A percentile compares a stretch with the other conserved stretches of the same genome.
phyloP scores from a whole-genome alignment of 2,888 invertebrate species.

The Trachelus troglodyta region DNA sequence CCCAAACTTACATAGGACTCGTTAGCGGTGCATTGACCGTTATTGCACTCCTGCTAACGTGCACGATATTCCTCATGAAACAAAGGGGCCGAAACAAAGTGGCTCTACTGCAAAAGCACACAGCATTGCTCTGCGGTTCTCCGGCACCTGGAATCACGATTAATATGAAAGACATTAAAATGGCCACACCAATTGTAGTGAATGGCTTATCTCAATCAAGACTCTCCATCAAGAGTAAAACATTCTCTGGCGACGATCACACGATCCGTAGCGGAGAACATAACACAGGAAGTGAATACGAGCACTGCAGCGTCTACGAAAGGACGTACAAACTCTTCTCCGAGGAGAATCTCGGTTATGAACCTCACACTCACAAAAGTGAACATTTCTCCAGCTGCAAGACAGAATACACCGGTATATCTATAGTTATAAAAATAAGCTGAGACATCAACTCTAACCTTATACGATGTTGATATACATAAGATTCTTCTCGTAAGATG shows the following conservation, averaged over 20 bases:
- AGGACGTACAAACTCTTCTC: conserved; percentile 55
- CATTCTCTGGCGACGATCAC: conserved; percentile 44
- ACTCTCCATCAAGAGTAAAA: conserved; percentile 66
- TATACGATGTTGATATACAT: background rate
- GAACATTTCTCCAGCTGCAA: conserved; percentile 68
- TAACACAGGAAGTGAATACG: conserved; percentile 58
- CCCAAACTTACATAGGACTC: conserved; percentile 68
- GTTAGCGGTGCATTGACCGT: conserved; percentile 77
- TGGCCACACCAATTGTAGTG: conserved; percentile 70
- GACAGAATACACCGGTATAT: conserved; percentile 67
- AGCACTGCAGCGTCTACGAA: conserved; percentile 55
- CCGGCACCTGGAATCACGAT: conserved; percentile 71
- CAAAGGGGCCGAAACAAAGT: conserved; percentile 75
- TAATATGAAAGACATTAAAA: conserved; percentile 72
- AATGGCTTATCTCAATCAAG: conserved; percentile 69
- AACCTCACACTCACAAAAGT: conserved; percentile 33
- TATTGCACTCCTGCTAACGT: conserved; percentile 74
- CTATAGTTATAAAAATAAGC: conserved; percentile 1
- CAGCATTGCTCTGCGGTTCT: conserved; percentile 70
- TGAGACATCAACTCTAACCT: conserved; percentile 1
- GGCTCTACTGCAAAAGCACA: conserved; percentile 74
- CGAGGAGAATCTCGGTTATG: conserved; percentile 45
- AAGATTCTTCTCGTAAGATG: conserved; percentile 19
- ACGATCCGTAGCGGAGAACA: conserved; percentile 38
- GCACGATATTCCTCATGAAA: conserved; percentile 75